A percentile compares a stretch with the other conserved stretches of the same genome.
phyloP scores from a whole-genome alignment of 2,797 vertebrate genomes.

The Pogoniulus pusillus region DNA sequence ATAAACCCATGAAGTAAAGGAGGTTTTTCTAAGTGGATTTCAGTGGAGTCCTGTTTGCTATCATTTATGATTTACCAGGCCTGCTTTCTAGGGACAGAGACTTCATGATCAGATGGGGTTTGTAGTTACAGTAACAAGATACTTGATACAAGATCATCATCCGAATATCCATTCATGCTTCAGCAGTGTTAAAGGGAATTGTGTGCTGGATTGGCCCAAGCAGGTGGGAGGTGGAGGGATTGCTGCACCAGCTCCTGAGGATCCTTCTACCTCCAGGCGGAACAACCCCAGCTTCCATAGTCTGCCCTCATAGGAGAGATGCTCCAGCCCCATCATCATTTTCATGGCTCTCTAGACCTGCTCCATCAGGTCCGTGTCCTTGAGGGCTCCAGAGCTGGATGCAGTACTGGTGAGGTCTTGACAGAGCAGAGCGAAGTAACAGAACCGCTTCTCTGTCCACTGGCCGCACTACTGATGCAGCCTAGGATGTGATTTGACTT shows the following conservation, averaged over 20 bases:
- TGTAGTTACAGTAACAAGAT: not conserved
- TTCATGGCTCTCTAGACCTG: too few species aligned
- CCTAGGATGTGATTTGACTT: too few species aligned
- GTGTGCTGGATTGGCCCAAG: not conserved
- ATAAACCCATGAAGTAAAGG: not conserved
- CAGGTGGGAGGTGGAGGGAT: not conserved
- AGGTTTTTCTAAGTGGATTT: not conserved
- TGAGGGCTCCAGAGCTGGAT: too few species aligned
- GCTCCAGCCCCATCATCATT: too few species aligned
- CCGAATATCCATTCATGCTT: rapidly evolving
- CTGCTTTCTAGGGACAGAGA: not conserved
- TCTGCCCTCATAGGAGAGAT: too few species aligned
- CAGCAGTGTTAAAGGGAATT: not conserved
- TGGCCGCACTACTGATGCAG: too few species aligned
- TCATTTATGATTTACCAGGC: not conserved
- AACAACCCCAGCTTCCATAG: too few species aligned
- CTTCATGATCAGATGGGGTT: not conserved
- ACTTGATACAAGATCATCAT: not conserved
- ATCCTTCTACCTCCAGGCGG: not conserved
- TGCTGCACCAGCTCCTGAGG: not conserved
- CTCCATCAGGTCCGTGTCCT: too few species aligned
- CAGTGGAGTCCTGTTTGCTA: not conserved
- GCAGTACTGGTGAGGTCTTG: too few species aligned
- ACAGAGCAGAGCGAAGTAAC: too few species aligned
- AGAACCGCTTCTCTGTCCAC: too few species aligned